phyloP scores from a whole-genome alignment of 2,113 vertebrate genomes.

The Monarcha castaneiventris region DNA sequence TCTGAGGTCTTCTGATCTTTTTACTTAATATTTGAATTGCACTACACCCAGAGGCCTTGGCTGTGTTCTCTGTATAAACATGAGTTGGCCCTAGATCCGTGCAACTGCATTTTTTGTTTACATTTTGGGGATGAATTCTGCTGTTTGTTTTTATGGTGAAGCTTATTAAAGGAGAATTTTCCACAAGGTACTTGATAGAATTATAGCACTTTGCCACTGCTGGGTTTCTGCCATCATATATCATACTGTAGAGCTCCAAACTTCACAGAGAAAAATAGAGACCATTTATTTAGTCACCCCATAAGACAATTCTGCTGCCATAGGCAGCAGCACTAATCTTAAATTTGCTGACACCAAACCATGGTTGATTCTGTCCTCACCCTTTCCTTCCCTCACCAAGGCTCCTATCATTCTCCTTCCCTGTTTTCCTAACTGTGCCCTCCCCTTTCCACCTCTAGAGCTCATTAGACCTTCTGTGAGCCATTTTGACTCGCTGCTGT shows the following conservation, averaged over 20 bases:
- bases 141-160: not conserved
- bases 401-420: not conserved
- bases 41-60: not conserved
- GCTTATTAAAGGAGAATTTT: not conserved
- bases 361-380: not conserved
- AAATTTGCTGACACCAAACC: not conserved
- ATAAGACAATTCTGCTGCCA: not conserved
- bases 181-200: not conserved
- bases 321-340: not conserved
- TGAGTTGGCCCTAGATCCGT: fast-evolving
- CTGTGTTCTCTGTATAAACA: not conserved
- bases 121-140: not conserved
- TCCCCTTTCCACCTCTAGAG: not conserved
- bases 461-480: not conserved
- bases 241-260: not conserved
- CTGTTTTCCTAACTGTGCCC: not conserved
- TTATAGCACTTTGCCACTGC: not conserved
- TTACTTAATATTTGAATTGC: not conserved
- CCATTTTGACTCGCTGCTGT: not conserved
- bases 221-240: not conserved
- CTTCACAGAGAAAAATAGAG: constrained; percentile 11
- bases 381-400: not conserved
- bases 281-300: not conserved
- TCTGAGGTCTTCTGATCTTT: not conserved
- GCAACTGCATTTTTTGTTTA: not conserved